A percentile compares a stretch with the other conserved stretches of the same genome.
phyloP scores from a whole-genome alignment of 2,797 vertebrate genomes.

The Gobio occitaniae region DNA sequence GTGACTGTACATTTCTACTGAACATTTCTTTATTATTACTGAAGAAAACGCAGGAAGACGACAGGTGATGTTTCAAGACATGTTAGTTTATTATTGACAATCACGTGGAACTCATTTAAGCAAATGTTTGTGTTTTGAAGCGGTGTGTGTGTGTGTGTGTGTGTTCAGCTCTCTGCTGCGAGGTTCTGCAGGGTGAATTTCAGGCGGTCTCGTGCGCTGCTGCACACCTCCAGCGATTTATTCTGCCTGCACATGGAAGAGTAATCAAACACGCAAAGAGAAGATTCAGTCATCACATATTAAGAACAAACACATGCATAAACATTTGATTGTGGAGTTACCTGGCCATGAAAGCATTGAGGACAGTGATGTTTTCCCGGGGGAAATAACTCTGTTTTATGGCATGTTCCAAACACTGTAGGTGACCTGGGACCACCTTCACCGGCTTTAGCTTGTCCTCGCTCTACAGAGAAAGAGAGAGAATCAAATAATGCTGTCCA shows the following conservation, averaged over 20 bases:
- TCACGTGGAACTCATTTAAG: not conserved
- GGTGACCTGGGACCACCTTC: constrained; percentile 87
- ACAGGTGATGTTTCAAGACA: not conserved
- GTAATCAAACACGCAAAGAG: not conserved
- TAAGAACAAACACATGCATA: constrained; percentile 40
- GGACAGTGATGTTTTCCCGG: constrained; percentile 83
- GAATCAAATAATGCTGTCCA: not conserved
- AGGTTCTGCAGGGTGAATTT: constrained; percentile 82
- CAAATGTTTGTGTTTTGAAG: constrained; percentile 39
- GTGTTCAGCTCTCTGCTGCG: constrained; percentile 71
- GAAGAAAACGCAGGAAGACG: not conserved
- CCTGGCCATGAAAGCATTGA: constrained; percentile 88
- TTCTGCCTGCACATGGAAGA: constrained; percentile 79
- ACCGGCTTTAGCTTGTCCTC: constrained; percentile 93
- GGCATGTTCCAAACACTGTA: constrained; percentile 89
- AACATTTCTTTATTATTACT: not conserved
- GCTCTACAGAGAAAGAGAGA: constrained; percentile 76
- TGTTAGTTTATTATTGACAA: constrained; percentile 7
- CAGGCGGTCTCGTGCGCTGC: constrained; percentile 84
- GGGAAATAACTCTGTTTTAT: constrained; percentile 96
- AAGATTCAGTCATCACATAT: not conserved
- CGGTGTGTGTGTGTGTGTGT: no score
- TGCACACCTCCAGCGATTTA: constrained; percentile 85
- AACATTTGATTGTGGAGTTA: constrained; percentile 76
- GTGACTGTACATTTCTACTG: not conserved